phyloP scores from a whole-genome alignment of 1,140 invertebrate species.

The Brachionus sp. region DNA sequence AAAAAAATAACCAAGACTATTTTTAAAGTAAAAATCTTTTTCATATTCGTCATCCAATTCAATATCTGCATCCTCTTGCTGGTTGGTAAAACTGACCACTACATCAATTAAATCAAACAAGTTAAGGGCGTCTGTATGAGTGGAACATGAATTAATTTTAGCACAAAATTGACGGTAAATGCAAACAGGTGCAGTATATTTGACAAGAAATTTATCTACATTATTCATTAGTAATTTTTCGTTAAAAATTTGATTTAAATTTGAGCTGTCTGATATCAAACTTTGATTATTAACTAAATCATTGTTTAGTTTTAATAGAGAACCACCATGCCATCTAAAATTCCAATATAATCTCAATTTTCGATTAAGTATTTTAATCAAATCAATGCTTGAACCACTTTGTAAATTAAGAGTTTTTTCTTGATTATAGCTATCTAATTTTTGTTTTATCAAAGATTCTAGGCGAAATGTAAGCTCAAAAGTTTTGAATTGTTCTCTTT shows the following conservation, averaged over 20 bases:
- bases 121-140: not conserved
- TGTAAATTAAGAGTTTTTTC: slow-evolving; percentile 14
- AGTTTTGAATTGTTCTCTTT: slow-evolving; percentile 9
- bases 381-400: not conserved
- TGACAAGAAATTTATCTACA: not conserved
- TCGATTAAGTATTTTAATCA: not conserved
- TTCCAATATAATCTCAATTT: slow-evolving; percentile 41
- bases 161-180: not conserved
- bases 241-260: slow-evolving; percentile 15
- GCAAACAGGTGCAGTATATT: not conserved
- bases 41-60: not conserved
- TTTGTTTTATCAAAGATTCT: not conserved
- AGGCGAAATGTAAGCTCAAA: not conserved
- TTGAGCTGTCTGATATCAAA: not conserved
- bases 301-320: not conserved
- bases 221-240: not conserved
- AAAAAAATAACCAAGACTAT: slow-evolving; percentile 20
- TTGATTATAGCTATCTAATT: not conserved
- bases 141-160: not conserved
- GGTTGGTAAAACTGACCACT: not conserved
- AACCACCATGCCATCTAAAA: slow-evolving; percentile 32
- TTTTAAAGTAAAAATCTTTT: slow-evolving; percentile 21
- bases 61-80: not conserved
- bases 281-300: slow-evolving; percentile 31
- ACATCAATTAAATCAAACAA: slow-evolving; percentile 20